phyloP scores from a whole-genome alignment of 2,113 vertebrate species.

The Ictidomys tridecemlineatus region DNA sequence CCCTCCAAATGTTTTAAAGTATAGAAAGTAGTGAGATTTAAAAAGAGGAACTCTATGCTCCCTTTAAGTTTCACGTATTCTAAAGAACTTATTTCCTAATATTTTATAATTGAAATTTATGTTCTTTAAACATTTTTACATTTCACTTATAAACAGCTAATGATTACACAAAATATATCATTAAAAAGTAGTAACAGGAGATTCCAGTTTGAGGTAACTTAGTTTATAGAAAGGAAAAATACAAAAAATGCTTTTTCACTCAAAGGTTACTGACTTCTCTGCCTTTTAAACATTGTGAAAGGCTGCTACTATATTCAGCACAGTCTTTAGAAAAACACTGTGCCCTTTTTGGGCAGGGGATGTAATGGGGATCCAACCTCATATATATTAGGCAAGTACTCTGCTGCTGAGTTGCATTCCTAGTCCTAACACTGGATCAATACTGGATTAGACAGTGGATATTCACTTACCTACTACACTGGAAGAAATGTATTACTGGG shows the following conservation, averaged over 20 bases:
- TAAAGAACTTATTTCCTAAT: background rate
- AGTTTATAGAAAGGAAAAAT: slow-evolving; percentile 2
- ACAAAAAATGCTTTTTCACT: background rate
- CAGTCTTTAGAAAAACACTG: slow-evolving; percentile 21
- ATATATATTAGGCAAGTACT: background rate
- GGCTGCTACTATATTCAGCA: background rate
- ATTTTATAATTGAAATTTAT: background rate
- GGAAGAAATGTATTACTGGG: slow-evolving; percentile 80
- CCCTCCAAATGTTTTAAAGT: background rate
- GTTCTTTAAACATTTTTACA: background rate
- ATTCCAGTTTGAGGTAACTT: slow-evolving; percentile 24
- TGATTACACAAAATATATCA: background rate
- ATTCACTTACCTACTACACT: slow-evolving; percentile 89
- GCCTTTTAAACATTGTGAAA: background rate
- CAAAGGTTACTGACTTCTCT: background rate
- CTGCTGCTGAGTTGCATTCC: background rate
- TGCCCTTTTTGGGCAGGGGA: background rate
- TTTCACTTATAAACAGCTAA: background rate
- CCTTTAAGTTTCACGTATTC: background rate
- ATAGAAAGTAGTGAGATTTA: background rate
- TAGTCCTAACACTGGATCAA: background rate
- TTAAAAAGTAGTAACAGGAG: background rate
- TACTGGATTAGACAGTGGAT: background rate
- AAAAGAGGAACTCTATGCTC: slow-evolving; percentile 15
- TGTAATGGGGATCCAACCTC: background rate